A percentile compares a stretch with the other conserved stretches of the same genome.
phyloP scores from a whole-genome alignment of 2,888 invertebrate genomes.

The Aspidapion aeneum region DNA sequence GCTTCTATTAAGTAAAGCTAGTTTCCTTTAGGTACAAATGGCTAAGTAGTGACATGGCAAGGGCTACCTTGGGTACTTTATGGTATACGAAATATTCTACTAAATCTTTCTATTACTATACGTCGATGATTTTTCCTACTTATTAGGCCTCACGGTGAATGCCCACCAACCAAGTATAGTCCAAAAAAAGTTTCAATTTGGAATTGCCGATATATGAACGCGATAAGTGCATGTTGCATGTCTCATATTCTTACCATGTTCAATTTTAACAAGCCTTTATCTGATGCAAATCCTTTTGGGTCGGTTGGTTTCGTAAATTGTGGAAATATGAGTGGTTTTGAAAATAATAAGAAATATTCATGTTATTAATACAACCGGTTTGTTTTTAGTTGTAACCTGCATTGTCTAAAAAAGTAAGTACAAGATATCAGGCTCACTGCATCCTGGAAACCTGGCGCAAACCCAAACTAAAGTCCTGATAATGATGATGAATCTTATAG shows the following conservation, averaged over 20 bases:
- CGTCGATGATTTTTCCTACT: neutral
- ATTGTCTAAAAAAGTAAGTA: too few species aligned
- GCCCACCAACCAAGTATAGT: neutral
- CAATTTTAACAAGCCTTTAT: neutral
- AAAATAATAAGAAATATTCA: neutral
- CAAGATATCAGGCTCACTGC: too few species aligned
- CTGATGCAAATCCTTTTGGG: neutral
- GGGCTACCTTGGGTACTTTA: too few species aligned
- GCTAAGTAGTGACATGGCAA: too few species aligned
- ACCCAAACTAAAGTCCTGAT: too few species aligned
- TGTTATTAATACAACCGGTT: too few species aligned
- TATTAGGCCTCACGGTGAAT: neutral
- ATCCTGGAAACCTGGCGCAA: too few species aligned
- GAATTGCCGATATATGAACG: neutral
- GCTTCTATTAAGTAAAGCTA: too few species aligned
- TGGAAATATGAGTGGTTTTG: neutral
- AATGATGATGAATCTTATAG: too few species aligned
- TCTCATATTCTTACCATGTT: neutral
- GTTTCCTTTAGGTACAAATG: too few species aligned
- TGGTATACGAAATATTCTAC: too few species aligned
- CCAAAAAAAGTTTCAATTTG: neutral
- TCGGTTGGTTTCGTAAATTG: neutral
- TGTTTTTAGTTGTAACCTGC: too few species aligned
- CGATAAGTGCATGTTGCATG: neutral
- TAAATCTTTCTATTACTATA: neutral